Evolutionary conservation across 64 coral and sea anemone species (phyloP), one percentile per base, ranked within the genome.

Genomic region (Montipora cactus): DNA sequence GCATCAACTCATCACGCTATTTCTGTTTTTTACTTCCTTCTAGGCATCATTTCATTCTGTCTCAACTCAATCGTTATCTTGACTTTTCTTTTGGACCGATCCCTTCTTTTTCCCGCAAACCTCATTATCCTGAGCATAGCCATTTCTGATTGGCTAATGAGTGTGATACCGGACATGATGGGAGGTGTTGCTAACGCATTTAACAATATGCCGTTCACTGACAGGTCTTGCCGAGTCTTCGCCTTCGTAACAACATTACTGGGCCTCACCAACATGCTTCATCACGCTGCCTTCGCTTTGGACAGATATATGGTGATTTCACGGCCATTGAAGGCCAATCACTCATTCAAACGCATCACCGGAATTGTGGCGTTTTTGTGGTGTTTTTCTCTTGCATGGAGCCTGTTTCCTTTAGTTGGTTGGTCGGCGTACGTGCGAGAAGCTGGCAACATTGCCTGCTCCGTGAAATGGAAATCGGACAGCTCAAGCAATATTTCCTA

Each of bases 51-150:
- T 47, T 49, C 90, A 59, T 49, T 87, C 12, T 8, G 62, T 5
- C 70, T 91, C 50, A 96, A 96, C 55, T 61, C 74, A 12, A 19
- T 90, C 2, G 91, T 91, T 10, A 19, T 93, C 15, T 3, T 87
- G 2, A 91, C 88, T 1, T 94, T 96, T 44, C 15, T 91, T 16
- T 51, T 69, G 49, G 79, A 80, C 70, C 74, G 57, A 10, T 77
- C 44, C 5, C 78, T 96, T 16, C 20, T 90, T 16, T 57, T 44
- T 49, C 72, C 88, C 11, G 55, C 50, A 8, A 90, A 96, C 44
- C 18, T 94, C 4, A 22, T 96, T 5, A 9, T 94, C 18, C 44
- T 96, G 13, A 94, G 95, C 83, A 91, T 96, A 92, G 91, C 92
- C 5, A 25, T 94, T 11, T 87, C 74, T 86, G 95, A 96, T 74